Percentiles rank a stretch among this genome's conserved stretches.
Evolutionary conservation across 2,888 invertebrate genomes (phyloP).

Genomic region (Altica lythri): DNA sequence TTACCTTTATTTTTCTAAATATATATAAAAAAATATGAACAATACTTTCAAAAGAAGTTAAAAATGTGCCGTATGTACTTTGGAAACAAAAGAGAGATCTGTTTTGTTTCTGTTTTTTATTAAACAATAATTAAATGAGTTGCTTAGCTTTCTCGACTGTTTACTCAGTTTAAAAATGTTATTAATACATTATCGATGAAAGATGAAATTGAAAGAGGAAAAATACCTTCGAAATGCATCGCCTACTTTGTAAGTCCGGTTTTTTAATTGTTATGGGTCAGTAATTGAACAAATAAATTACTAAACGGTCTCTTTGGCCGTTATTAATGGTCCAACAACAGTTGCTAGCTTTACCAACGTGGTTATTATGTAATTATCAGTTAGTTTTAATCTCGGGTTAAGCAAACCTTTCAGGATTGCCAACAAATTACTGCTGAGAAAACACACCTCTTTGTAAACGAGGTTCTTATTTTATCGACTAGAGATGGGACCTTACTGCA

Average conservation of each 20-base stretch:
- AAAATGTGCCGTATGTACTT: too few species aligned
- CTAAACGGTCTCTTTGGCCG: constrained; percentile 56
- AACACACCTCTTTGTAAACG: constrained; percentile 25
- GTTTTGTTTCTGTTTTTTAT: too few species aligned
- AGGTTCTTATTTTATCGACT: constrained; percentile 12
- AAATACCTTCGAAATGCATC: constrained; percentile 35
- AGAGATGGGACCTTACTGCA: constrained; percentile 2
- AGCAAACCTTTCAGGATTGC: constrained; percentile 60
- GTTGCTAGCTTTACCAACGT: constrained; percentile 56
- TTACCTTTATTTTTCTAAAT: too few species aligned
- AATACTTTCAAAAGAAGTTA: too few species aligned
- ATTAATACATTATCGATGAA: too few species aligned
- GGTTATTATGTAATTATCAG: constrained; percentile 62
- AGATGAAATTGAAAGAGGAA: too few species aligned
- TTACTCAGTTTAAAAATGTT: too few species aligned
- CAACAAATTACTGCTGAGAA: constrained; percentile 57
- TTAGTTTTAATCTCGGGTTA: constrained; percentile 61
- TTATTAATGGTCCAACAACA: constrained; percentile 59
- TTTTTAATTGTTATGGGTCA: constrained; percentile 59
- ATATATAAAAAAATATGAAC: too few species aligned
- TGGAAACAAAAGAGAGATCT: too few species aligned
- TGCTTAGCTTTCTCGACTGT: too few species aligned
- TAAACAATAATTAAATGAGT: too few species aligned
- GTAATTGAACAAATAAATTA: constrained; percentile 61
- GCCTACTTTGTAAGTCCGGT: constrained; percentile 44